Percentiles rank a stretch among this genome's conserved stretches.
Conservation (phyloP, 2,113 vertebrate species). For the Cathartes aura region DNA sequence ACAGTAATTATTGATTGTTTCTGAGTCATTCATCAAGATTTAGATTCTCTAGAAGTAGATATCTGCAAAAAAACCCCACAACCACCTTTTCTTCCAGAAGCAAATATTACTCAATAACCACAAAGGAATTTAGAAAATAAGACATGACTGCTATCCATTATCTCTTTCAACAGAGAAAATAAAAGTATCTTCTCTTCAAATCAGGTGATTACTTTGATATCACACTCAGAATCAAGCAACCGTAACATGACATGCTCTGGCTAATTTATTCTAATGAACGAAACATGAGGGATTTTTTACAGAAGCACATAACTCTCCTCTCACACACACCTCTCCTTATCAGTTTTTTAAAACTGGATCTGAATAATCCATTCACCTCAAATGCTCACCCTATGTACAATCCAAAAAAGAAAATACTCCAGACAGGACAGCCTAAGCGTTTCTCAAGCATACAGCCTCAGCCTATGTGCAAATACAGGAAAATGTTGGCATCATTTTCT, state of each 20-base stretch:
- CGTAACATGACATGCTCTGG: not conserved
- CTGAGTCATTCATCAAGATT: not conserved
- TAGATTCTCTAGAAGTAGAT: not conserved
- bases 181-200: not conserved
- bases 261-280: not conserved
- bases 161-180: not conserved
- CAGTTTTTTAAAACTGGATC: not conserved
- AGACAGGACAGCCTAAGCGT: not conserved
- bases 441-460: not conserved
- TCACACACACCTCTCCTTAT: not conserved
- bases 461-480: not conserved
- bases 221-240: not conserved
- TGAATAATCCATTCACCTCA: not conserved
- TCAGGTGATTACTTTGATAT: not conserved
- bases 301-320: not conserved
- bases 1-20: not conserved
- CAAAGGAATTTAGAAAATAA: not conserved
- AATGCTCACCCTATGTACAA: not conserved
- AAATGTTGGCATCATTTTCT: not conserved
- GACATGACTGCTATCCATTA: not conserved
- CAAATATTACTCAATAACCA: not conserved
- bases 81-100: not conserved
- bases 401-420: not conserved
- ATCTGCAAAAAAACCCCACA: not conserved
- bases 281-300: not conserved